A percentile compares a stretch with the other conserved stretches of the same genome.
Evolutionary conservation across 2,797 vertebrate species (phyloP).

Genomic region (Chelon labrosus): DNA sequence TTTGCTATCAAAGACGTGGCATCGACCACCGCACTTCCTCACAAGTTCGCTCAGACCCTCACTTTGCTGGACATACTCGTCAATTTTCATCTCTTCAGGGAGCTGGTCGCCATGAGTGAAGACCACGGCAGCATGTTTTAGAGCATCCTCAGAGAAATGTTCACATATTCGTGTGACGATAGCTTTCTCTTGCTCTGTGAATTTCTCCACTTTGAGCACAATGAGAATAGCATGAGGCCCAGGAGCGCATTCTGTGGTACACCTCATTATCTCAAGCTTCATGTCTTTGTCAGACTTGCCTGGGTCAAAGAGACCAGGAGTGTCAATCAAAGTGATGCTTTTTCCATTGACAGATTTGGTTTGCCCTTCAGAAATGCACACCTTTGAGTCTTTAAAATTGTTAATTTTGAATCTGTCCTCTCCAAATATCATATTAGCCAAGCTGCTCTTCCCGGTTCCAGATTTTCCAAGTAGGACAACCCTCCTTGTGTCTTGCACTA

Average conservation of each 20-base stretch:
- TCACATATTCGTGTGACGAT: conserved; percentile 45
- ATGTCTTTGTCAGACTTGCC: conserved; percentile 1
- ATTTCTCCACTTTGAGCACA: conserved; percentile 74
- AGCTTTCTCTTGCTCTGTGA: conserved; percentile 59
- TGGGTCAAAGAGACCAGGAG: conserved; percentile 50
- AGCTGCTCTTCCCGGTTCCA: conserved; percentile 61
- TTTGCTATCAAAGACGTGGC: conserved; percentile 65
- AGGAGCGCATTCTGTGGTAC: conserved; percentile 59
- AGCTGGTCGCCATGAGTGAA: conserved; percentile 75
- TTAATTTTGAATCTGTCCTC: conserved; percentile 8
- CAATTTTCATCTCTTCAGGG: background rate
- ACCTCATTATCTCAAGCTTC: conserved; percentile 49
- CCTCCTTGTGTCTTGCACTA: conserved; percentile 24
- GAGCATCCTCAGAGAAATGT: conserved; percentile 60
- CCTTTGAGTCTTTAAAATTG: conserved; percentile 23
- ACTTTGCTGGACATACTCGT: conserved; percentile 46
- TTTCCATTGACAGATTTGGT: conserved; percentile 38
- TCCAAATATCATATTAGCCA: conserved; percentile 52
- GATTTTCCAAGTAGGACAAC: conserved; percentile 63
- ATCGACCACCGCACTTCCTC: conserved; percentile 56
- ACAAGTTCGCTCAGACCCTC: conserved; percentile 42
- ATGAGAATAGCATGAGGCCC: conserved; percentile 75
- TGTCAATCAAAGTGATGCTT: conserved; percentile 61
- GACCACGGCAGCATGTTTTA: conserved; percentile 58
- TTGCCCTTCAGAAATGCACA: conserved; percentile 18